Conservation (phyloP, 2,113 vertebrate species). For the Ciconia maguari region DNA sequence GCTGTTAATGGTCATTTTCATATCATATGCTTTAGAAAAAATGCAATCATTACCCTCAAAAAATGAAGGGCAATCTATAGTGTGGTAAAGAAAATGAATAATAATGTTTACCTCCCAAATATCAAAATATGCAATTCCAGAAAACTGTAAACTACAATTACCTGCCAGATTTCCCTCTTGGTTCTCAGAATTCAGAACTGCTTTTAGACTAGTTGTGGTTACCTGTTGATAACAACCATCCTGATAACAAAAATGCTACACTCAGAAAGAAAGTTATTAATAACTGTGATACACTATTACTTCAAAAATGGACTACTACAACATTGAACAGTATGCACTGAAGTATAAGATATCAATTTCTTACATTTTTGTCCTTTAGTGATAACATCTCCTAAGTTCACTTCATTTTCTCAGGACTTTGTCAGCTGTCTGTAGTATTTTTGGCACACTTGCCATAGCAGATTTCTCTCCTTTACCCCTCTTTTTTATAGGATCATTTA, state of each 20-base stretch:
- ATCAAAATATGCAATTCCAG: background rate
- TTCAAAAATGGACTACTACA: background rate
- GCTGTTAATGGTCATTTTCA: background rate
- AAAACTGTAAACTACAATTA: background rate
- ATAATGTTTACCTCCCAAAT: background rate
- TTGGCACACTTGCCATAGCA: background rate
- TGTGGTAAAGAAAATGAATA: background rate
- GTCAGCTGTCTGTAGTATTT: background rate
- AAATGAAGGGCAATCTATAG: background rate
- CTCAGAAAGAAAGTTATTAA: background rate
- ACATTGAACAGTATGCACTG: background rate
- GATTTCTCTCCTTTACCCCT: background rate
- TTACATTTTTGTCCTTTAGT: background rate
- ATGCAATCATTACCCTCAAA: background rate
- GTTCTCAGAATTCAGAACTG: background rate
- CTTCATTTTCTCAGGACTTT: background rate
- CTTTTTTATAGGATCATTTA: background rate
- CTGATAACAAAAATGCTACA: background rate
- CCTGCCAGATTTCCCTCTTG: background rate
- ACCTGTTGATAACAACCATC: background rate
- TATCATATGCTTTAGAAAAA: background rate
- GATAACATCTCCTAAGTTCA: background rate
- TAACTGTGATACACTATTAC: background rate
- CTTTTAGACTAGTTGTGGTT: background rate
- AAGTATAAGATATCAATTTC: background rate